Evolutionary conservation across 2,888 invertebrate species (phyloP), one percentile per base, ranked within the genome.

Genomic region (Aleiodes alternator): DNA sequence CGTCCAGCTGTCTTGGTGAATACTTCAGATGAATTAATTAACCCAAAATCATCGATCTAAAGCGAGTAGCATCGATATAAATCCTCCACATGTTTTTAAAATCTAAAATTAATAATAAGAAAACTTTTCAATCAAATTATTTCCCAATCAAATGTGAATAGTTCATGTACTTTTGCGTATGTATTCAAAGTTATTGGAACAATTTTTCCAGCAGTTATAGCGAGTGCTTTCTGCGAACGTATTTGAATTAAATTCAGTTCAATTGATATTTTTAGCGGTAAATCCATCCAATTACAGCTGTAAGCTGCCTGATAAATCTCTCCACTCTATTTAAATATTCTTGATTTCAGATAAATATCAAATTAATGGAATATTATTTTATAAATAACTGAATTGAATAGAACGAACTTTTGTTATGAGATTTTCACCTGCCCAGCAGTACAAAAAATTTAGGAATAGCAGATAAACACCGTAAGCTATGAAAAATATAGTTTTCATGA

Each of bases 31-130:
- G 5, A 38, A 8, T 61, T 61, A 34, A n/a, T 29, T 61, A 9
- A 9, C 34, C 53, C 34, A 23, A 12, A 4, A 51, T 72, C 64
- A 76, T 29, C 68, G 64, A 12, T 38, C 14, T 23, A 76, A 34
- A 14, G 76, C 76, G 4, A 73, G 69, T 34, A 76, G 69, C 68
- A 59, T 73, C 1, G 76, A 76, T 23, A 73, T 69, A 6, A 73
- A 76, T 14, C 76, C 43, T 16, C 56, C 14, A 29, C 56, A 56
- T 29, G 56, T 56, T 16, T 59, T 34, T 34, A 31, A 11, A 12
- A 31, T 29, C 38, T 29, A n/a, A n/a, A 59, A 59, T 59, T 59
- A 34, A 43, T 43, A 43, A 11, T 43, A 6, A 43, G 0, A 43
- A 11, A 23, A 23, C 23, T 23, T 23, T 43, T 43, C 4, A 43